Conservation (phyloP, 2,113 vertebrate genomes). For the Drymodes brunneopygia region DNA sequence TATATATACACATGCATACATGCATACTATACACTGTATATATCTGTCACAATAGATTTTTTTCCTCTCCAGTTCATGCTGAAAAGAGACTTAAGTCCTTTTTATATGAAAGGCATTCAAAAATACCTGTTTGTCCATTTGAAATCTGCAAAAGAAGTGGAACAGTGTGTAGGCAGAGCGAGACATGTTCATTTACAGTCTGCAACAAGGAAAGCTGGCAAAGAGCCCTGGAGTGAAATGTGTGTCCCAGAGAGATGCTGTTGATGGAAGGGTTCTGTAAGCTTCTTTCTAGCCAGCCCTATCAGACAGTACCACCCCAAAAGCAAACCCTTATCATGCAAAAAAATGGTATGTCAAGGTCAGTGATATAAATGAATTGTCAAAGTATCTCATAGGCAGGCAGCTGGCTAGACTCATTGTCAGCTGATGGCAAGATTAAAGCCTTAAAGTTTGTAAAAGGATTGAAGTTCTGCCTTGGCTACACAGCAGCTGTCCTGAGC, state of each 20-base stretch:
- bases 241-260: neutral
- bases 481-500: neutral
- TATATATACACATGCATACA: too few relatives aligned
- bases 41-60: neutral
- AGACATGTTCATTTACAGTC: neutral
- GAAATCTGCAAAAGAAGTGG: neutral
- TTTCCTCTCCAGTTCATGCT: neutral
- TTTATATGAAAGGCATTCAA: neutral
- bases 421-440: neutral
- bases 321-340: neutral
- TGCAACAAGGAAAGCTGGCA: neutral
- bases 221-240: neutral
- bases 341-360: neutral
- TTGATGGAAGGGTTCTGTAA: neutral
- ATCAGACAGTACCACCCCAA: neutral
- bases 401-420: neutral
- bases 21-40: too few relatives aligned
- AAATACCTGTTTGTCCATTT: neutral
- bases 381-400: neutral
- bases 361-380: neutral
- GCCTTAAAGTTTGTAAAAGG: neutral
- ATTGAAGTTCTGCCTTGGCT: neutral
- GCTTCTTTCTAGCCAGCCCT: neutral
- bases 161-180: neutral
- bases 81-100: neutral